Conservation (phyloP, 2,113 vertebrate species). For the Furnarius figulus region DNA sequence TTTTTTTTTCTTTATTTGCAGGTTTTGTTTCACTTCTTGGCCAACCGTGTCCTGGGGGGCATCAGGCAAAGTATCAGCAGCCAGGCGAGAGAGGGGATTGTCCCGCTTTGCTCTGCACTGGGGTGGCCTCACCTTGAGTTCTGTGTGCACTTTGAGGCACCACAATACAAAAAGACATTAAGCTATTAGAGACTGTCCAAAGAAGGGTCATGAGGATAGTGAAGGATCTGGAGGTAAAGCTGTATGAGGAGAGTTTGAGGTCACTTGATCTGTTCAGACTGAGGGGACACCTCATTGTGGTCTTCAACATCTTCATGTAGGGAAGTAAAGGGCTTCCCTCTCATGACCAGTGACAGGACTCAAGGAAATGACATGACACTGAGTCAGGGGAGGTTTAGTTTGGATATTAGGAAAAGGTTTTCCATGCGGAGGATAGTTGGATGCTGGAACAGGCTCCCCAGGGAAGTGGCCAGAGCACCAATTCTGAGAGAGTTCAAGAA, state of each 20-base stretch:
- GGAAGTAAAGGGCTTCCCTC: too few species aligned
- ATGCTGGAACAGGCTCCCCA: not conserved
- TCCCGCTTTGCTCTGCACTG: not conserved
- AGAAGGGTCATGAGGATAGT: rapidly evolving
- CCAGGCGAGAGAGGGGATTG: not conserved
- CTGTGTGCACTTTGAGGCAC: not conserved
- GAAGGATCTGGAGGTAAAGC: not conserved
- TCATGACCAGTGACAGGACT: not conserved
- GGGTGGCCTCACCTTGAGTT: rapidly evolving
- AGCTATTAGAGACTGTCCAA: not conserved
- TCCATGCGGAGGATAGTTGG: not conserved
- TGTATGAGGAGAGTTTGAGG: rapidly evolving
- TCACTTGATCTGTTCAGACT: not conserved
- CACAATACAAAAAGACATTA: not conserved
- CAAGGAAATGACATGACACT: rapidly evolving
- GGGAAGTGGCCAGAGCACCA: not conserved
- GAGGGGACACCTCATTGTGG: not conserved
- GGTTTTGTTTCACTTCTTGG: not conserved
- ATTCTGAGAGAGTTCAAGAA: not conserved
- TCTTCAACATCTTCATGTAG: rapidly evolving
- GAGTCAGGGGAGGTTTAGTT: not conserved
- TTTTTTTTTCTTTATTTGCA: not conserved
- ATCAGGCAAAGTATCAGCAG: not conserved
- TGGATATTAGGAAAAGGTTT: not conserved
- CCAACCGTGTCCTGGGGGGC: rapidly evolving